A percentile compares a stretch with the other conserved stretches of the same genome.
Conservation (phyloP, 2,797 vertebrate species). For the Echiichthys vipera region DNA sequence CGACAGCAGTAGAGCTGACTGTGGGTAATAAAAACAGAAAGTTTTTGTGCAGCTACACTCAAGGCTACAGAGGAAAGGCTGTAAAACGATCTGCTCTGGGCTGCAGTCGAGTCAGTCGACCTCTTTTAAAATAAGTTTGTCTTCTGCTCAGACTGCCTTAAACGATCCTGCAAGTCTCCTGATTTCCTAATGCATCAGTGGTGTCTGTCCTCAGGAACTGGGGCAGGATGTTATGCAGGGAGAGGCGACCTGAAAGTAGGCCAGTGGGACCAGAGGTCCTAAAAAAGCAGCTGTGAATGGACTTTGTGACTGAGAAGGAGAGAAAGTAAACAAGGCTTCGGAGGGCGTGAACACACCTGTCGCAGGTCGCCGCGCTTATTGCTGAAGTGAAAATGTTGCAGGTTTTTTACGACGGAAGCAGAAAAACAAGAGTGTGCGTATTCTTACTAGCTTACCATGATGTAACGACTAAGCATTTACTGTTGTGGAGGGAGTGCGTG, state of each 20-base stretch:
- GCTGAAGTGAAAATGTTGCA: neutral
- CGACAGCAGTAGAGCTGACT: neutral
- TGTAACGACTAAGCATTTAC: neutral
- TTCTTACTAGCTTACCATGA: neutral
- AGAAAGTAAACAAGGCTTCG: neutral
- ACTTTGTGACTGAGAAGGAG: neutral
- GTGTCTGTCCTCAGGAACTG: constrained; percentile 24
- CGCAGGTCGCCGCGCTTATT: neutral
- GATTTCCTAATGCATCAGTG: neutral
- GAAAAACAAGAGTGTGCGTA: neutral
- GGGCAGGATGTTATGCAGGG: neutral
- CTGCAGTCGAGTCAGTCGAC: too few species aligned
- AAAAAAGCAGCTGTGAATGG: neutral
- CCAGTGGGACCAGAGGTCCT: constrained; percentile 14
- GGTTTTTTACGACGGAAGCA: neutral
- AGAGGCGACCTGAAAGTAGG: constrained; percentile 9
- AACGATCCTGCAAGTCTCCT: neutral
- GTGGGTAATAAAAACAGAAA: neutral
- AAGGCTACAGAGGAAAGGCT: too few species aligned
- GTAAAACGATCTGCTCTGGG: too few species aligned
- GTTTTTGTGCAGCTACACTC: too few species aligned
- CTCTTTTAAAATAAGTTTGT: too few species aligned
- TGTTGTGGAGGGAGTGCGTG: neutral
- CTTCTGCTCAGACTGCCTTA: neutral
- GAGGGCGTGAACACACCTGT: neutral